phyloP scores from a whole-genome alignment of 2,888 invertebrate species.

The Drepana falcataria region DNA sequence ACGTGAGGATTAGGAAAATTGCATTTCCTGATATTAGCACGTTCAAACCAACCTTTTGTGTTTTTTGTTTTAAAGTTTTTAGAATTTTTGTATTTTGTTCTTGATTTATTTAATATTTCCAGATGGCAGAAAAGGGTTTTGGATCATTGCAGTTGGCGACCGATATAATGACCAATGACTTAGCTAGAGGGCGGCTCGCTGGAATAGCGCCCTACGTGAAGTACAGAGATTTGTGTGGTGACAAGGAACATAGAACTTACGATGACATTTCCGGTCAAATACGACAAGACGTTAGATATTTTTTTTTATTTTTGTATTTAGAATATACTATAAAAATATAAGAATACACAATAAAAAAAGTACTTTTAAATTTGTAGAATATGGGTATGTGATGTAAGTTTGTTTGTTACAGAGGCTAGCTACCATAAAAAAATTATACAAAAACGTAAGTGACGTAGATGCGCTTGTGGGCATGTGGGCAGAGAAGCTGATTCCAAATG shows the following conservation, averaged over 20 bases:
- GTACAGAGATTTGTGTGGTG: conserved; percentile 86
- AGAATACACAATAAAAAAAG: too few relatives aligned
- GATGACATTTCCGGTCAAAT: conserved; percentile 86
- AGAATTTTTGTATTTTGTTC: neutral
- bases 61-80: too few relatives aligned
- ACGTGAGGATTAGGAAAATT: too few relatives aligned
- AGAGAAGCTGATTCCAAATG: conserved; percentile 86
- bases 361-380: too few relatives aligned
- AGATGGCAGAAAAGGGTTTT: conserved; percentile 26
- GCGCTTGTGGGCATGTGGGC: conserved; percentile 91
- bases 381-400: too few relatives aligned
- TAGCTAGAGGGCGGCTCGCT: conserved; percentile 80
- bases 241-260: conserved; percentile 81
- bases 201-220: conserved; percentile 90
- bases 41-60: too few relatives aligned
- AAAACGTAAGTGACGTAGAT: conserved; percentile 88
- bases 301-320: too few relatives aligned
- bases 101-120: conserved; percentile 3
- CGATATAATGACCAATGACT: conserved; percentile 26
- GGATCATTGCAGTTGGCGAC: conserved; percentile 13
- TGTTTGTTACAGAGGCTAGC: conserved; percentile 30
- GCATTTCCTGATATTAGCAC: too few relatives aligned
- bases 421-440: conserved; percentile 26
- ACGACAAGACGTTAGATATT: conserved; percentile 24
- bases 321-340: neutral